Base-by-base conservation (phyloP, 2,888 invertebrate genomes). In the Tinea pellionella region DNA sequence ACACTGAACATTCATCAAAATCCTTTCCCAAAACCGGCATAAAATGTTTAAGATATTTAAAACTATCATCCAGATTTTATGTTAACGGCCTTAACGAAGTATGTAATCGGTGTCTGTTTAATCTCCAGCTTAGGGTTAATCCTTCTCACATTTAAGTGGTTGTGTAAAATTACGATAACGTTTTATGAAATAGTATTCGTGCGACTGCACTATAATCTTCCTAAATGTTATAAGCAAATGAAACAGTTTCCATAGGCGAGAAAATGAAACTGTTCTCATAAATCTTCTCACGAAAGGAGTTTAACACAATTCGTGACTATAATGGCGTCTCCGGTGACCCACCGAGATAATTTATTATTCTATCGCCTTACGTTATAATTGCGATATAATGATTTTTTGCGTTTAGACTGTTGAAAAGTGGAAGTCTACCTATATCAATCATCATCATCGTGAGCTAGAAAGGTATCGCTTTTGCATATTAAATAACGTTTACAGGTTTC, bases 261-360 rank as follows among this genome's bases (percentile, higher is more conserved):
- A 72, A 70, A 64, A 67, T 64, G 66, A 67, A 19, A 53, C 47
- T 15, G 67, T 64, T 66, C 63, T 68, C 64, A 81, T 82, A 81
- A 82, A 83, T 83, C 75, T 70, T 64, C 61, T 61, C 64, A 65
- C 66, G 71, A 71, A 72, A 72, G 70, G 69, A 74, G 75, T 70
- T 76, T 74, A 78, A 75, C 77, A 72, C 73, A 71, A 70, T 69
- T 80, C 83, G 83, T 83, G 84, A 81, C 79, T 72, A 61, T 73
- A 78, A 75, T 74, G 75, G 72, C 76, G 75, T 71, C 67, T 65
- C 66, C 62, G 59, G 56, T 59, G 61, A 61, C 56, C 60, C 37
- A 41, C 13, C 18, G 56, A 41, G 63, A 68, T 75, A 72, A 78
- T 78, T 80, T 80, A 80, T 77, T 68, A 68, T 68, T 42, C 63